Conservation (phyloP, 2,888 invertebrate genomes). For the Entomobrya multifasciata region DNA sequence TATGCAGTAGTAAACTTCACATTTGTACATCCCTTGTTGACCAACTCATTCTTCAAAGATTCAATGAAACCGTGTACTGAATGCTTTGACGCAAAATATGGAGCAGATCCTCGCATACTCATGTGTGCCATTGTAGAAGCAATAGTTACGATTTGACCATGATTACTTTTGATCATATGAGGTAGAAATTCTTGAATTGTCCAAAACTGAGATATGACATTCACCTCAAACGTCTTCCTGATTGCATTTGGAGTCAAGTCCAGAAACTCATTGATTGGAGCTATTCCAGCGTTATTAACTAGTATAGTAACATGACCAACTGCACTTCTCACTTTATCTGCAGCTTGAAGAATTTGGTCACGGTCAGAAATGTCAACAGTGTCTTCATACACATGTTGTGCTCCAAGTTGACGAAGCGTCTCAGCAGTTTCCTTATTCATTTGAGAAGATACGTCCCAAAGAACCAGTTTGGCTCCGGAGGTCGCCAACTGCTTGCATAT, state of each 20-base stretch:
- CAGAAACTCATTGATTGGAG: constrained; percentile 88
- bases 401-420: constrained; percentile 82
- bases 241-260: constrained; percentile 83
- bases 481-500: constrained; percentile 84
- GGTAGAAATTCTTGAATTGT: constrained; percentile 83
- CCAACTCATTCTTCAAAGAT: constrained; percentile 50
- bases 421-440: constrained; percentile 83
- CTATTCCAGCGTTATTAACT: constrained; percentile 92
- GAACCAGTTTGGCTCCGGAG: constrained; percentile 84
- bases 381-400: constrained; percentile 82
- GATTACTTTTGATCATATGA: constrained; percentile 84
- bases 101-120: constrained; percentile 80
- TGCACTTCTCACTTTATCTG: constrained; percentile 81
- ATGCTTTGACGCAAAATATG: constrained; percentile 50
- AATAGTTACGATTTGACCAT: constrained; percentile 85
- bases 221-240: constrained; percentile 84
- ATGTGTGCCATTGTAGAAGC: constrained; percentile 86
- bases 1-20: constrained; percentile 55
- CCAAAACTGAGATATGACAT: constrained; percentile 86
- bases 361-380: constrained; percentile 84
- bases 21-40: background rate
- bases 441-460: constrained; percentile 85
- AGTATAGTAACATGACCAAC: constrained; percentile 85
- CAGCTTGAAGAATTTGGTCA: constrained; percentile 81
- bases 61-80: constrained; percentile 47